Percentiles rank a stretch among this genome's conserved stretches.
These are phyloP conservation scores for Palythoa grandis DNA, from an alignment of 92 coral and sea anemone genomes.

Conservation along the genomic window DNA sequence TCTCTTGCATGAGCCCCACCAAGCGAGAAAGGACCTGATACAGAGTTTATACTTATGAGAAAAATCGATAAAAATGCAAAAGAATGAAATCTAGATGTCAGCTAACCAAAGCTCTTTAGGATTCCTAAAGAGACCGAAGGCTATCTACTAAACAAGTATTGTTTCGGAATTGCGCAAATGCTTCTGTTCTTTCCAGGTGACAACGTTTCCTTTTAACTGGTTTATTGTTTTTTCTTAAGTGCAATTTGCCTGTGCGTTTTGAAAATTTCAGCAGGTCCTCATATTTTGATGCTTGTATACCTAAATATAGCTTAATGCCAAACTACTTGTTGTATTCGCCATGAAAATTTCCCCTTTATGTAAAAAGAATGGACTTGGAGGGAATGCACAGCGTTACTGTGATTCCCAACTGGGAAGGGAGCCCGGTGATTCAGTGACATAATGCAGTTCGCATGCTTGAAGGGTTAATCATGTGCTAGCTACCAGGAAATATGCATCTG, in stretches of 20 bases:
- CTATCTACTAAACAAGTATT: background rate
- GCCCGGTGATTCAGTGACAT: background rate
- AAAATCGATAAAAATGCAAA: background rate
- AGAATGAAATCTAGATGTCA: background rate
- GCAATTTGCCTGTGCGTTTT: background rate
- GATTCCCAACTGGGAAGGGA: background rate
- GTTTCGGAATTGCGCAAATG: background rate
- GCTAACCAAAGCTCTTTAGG: background rate
- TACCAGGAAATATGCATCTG: background rate
- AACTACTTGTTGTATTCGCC: background rate
- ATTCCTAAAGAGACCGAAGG: background rate
- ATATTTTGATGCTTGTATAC: background rate
- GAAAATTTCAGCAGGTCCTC: background rate
- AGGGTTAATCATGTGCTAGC: background rate
- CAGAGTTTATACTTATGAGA: background rate
- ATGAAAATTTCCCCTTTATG: background rate
- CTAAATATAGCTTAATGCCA: background rate
- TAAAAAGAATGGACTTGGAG: background rate
- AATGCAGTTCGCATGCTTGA: conserved; percentile 5
- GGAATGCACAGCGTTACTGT: no score
- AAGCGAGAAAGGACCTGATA: conserved; percentile 2
- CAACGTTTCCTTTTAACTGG: background rate
- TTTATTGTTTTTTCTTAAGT: no score
- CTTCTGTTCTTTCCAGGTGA: background rate
- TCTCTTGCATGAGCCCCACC: background rate